These are phyloP conservation scores for Alligator sinensis DNA, from an alignment of 2,113 vertebrate genomes.

Conservation along the genomic window DNA sequence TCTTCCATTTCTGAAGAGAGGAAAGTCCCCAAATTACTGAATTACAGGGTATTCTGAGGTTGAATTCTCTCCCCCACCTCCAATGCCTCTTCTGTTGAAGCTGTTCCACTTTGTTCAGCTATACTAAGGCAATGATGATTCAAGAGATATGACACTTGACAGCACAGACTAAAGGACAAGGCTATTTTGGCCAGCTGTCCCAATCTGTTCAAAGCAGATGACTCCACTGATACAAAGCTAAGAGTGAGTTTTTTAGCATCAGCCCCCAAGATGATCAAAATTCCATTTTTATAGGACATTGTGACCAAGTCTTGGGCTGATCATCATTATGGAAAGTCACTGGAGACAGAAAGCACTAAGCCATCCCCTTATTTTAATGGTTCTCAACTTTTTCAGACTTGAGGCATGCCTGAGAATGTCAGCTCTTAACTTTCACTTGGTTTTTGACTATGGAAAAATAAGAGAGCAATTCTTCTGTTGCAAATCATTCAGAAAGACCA, in stretches of 20 bases:
- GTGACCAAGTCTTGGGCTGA: background rate
- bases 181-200: background rate
- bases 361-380: background rate
- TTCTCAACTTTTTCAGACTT: too few species aligned
- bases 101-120: too few species aligned
- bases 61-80: too few species aligned
- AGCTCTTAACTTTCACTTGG: too few species aligned
- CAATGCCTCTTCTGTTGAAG: too few species aligned
- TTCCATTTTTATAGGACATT: background rate
- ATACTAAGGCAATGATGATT: background rate
- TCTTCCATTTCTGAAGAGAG: too few species aligned
- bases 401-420: too few species aligned
- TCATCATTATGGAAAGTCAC: background rate
- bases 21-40: too few species aligned
- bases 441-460: too few species aligned
- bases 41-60: too few species aligned
- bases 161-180: background rate
- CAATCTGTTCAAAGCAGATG: background rate
- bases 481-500: too few species aligned
- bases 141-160: background rate
- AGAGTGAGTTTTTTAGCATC: background rate
- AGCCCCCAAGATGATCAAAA: background rate
- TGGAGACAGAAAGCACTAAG: background rate
- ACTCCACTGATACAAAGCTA: background rate
- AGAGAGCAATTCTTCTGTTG: too few species aligned